Percentiles rank a stretch among this genome's conserved stretches.
Conservation (phyloP, 2,113 vertebrate genomes). For the Pardalotus punctatus region DNA sequence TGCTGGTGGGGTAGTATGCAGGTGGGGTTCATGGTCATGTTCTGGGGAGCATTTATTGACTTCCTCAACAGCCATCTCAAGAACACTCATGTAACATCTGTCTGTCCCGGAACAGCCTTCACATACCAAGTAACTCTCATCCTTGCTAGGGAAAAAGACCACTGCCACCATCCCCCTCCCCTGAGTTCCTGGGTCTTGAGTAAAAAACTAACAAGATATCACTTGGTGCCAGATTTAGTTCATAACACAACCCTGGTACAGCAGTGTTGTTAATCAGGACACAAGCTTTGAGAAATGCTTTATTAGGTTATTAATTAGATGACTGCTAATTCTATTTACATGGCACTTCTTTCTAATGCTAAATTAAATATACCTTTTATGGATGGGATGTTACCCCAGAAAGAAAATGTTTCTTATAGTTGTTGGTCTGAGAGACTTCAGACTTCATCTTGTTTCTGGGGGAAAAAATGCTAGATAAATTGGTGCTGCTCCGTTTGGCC, state of each 20-base stretch:
- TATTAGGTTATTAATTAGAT: background rate
- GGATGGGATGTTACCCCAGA: background rate
- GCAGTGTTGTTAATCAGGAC: background rate
- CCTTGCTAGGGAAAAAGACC: background rate
- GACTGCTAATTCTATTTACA: background rate
- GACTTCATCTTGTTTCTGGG: background rate
- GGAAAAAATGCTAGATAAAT: background rate
- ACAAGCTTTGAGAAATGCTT: background rate
- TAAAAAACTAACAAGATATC: background rate
- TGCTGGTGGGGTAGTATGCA: accelerated
- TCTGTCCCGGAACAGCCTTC: background rate
- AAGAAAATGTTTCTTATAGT: background rate
- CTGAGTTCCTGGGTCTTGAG: background rate
- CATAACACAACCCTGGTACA: background rate
- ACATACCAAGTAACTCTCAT: background rate
- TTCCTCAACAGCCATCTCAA: background rate
- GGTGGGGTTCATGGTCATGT: background rate
- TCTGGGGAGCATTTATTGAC: background rate
- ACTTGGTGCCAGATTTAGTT: background rate
- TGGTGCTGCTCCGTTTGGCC: background rate
- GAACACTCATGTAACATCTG: background rate
- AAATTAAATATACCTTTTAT: background rate
- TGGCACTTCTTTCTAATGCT: background rate
- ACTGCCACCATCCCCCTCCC: background rate
- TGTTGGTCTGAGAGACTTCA: background rate